Evolutionary conservation across 1,140 invertebrate genomes (phyloP), one percentile per base, ranked within the genome.

Genomic region (Schlechtendalia chinensis): DNA sequence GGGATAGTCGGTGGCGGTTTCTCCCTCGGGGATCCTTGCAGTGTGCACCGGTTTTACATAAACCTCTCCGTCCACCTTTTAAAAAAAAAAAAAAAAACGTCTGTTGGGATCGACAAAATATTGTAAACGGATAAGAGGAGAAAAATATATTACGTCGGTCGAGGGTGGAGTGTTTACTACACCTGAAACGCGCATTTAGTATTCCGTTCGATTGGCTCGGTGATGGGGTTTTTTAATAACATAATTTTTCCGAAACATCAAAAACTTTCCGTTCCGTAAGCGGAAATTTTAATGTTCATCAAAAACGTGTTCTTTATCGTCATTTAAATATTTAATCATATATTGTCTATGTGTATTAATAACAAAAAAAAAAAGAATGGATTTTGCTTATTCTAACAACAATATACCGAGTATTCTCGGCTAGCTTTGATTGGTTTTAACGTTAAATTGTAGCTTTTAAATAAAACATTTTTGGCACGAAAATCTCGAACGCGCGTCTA

Each of bases 151-250:
- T 58, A 56, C 32, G 16, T 39, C 54, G 72, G 22, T 27, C 1
- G 67, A 50, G 16, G 45, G 5, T 5, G n/a, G 65, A 47, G 32
- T 39, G 29, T 59, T 58, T 59, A 24, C n/a, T 39, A 54, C 29
- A 59, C 72, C 54, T 32, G 19, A 58, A 59, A 77, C 5, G 45
- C 5, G 45, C 8, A 75, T 58, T 75, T 59, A 22, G 72, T 29
- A 50, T n/a, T 8, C 6, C 69, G 69, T 72, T 72, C 69, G 69
- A 72, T 72, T 72, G 47, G 69, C 16, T 29, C 45, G 45, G 45
- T 24, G 67, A 71, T 69, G 65, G 65, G 14, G 10, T n/a, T 71
- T 72, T 72, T 72, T 72, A 72, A 54, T 72, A 72, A 72, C 16
- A 29, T 29, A 29, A 29, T 72, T 72, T 72, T 67, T 54, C 47